Conservation (phyloP, 2,797 vertebrate species). For the Anniella stebbinsi region DNA sequence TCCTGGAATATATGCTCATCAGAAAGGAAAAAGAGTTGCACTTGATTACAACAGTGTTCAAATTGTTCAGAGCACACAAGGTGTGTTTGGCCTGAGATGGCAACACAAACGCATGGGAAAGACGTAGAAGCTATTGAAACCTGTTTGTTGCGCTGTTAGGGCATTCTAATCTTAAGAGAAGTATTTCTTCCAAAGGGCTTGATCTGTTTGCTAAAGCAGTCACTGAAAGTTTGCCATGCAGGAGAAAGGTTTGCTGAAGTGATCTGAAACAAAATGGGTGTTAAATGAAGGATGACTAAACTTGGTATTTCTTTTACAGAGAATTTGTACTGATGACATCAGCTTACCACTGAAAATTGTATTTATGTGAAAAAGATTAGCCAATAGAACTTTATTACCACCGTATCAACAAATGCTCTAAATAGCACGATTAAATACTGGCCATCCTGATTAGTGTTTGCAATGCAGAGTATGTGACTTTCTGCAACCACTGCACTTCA, state of each 20-base stretch:
- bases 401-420: slow-evolving; percentile 42
- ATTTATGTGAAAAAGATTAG: slow-evolving; percentile 27
- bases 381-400: slow-evolving; percentile 46
- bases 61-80: background rate
- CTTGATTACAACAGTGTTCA: background rate
- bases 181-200: slow-evolving; percentile 56
- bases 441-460: background rate
- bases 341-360: slow-evolving; percentile 44
- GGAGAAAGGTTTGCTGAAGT: slow-evolving; percentile 63
- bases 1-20: background rate
- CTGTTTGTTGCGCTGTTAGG: background rate
- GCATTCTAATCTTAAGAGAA: slow-evolving; percentile 47
- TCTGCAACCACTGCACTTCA: background rate
- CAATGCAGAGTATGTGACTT: slow-evolving; percentile 26
- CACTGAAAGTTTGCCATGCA: slow-evolving; percentile 56
- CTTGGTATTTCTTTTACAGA: slow-evolving; percentile 5
- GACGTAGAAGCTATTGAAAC: background rate
- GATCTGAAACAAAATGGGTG: slow-evolving; percentile 64
- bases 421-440: slow-evolving; percentile 40
- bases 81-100: background rate
- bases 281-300: slow-evolving; percentile 66
- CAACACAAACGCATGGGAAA: fast-evolving
- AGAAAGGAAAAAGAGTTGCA: fast-evolving
- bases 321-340: background rate
- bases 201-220: slow-evolving; percentile 67